Conservation (phyloP, 2,797 vertebrate genomes). For the Cynodonichthys magdalenae region DNA sequence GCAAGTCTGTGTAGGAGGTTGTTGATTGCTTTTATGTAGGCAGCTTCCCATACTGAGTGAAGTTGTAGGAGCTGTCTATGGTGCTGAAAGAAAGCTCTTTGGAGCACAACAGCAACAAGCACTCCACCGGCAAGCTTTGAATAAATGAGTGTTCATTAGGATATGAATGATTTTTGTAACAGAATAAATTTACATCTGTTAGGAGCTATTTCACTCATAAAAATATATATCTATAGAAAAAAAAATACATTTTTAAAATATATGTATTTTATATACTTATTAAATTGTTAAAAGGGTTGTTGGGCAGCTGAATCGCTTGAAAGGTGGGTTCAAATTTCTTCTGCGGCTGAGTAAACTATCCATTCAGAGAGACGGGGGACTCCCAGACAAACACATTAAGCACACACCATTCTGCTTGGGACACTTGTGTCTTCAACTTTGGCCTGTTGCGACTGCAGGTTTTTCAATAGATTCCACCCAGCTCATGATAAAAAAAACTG, state of each 20-base stretch:
- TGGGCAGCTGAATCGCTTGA: conserved; percentile 13
- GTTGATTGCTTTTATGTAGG: conserved; percentile 9
- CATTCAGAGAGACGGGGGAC: conserved; percentile 26
- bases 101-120: background rate
- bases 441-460: conserved; percentile 40
- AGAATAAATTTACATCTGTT: conserved; percentile 16
- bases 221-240: conserved; percentile 1
- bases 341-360: conserved; percentile 15
- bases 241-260: no score
- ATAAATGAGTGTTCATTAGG: conserved; percentile 7
- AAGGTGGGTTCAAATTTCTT: conserved; percentile 24
- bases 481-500: conserved; percentile 44
- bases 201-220: background rate
- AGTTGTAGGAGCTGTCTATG: conserved; percentile 54
- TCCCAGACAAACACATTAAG: conserved; percentile 12
- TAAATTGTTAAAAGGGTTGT: conserved; percentile 2
- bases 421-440: conserved; percentile 40
- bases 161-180: background rate
- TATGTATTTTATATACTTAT: conserved; percentile 3
- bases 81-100: conserved; percentile 57
- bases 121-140: background rate
- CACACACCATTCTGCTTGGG: conserved; percentile 33
- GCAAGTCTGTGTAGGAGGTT: conserved; percentile 6
- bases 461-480: conserved; percentile 39
- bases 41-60: conserved; percentile 27